Evolutionary conservation across 2,113 vertebrate species (phyloP).

Genomic region (Australoheros scitulus): DNA sequence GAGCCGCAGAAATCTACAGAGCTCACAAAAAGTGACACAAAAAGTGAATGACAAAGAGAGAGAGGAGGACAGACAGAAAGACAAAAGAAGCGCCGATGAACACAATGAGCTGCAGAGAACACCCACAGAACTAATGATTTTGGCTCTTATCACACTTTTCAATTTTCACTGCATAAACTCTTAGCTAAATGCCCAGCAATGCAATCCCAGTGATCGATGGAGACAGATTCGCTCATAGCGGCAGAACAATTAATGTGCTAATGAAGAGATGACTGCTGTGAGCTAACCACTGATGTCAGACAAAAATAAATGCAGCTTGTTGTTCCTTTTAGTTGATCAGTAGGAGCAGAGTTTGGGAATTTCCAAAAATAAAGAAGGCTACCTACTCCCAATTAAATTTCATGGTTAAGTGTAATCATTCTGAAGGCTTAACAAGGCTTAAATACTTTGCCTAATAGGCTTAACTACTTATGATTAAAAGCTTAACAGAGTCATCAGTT

Average conservation of each 20-base stretch:
- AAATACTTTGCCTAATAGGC: constrained; percentile 49
- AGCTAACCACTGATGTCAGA: background rate
- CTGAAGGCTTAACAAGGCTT: constrained; percentile 50
- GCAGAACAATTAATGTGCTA: constrained; percentile 35
- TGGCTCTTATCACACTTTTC: constrained; percentile 60
- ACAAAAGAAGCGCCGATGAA: constrained; percentile 43
- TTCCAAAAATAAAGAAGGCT: constrained; percentile 4
- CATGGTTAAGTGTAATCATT: constrained; percentile 52
- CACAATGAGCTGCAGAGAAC: constrained; percentile 18
- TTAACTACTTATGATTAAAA: constrained; percentile 45
- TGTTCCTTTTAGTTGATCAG: background rate
- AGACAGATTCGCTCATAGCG: constrained; percentile 14
- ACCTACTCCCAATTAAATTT: constrained; percentile 44
- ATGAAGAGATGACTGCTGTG: constrained; percentile 40
- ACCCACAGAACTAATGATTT: constrained; percentile 58
- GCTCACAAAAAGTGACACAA: background rate
- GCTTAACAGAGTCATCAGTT: constrained; percentile 49
- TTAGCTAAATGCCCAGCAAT: background rate
- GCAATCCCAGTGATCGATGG: constrained; percentile 3
- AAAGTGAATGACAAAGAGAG: background rate
- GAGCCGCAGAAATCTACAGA: background rate
- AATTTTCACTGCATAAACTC: constrained; percentile 55
- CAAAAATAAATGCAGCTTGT: background rate
- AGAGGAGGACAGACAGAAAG: background rate
- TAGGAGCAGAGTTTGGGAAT: constrained; percentile 8